phyloP scores from a whole-genome alignment of 2,113 vertebrate genomes.

The Ceyx melanurus region DNA sequence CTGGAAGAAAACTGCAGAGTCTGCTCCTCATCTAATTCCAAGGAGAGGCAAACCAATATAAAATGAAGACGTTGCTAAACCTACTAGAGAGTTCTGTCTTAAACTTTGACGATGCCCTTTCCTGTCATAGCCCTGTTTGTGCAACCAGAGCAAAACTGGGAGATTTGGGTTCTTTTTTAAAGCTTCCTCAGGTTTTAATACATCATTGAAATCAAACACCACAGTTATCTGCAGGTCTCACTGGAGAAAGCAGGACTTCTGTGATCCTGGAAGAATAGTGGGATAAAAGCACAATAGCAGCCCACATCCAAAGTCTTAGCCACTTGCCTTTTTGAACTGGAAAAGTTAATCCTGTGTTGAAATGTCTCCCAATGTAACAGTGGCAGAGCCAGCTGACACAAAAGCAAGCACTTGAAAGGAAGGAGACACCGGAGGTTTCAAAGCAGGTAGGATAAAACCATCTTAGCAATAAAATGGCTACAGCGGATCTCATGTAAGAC shows the following conservation, averaged over 20 bases:
- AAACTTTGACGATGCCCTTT: background rate
- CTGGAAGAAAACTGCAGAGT: slow-evolving; percentile 38
- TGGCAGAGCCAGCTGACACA: background rate
- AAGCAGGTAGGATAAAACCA: background rate
- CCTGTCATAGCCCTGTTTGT: background rate
- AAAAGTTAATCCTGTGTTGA: background rate
- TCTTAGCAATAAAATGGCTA: background rate
- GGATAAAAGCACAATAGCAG: background rate
- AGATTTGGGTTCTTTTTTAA: background rate
- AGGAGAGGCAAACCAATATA: background rate
- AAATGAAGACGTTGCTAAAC: background rate
- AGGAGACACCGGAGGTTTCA: background rate
- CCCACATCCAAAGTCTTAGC: background rate
- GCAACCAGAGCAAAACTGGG: background rate
- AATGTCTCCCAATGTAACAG: background rate
- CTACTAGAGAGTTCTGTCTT: background rate
- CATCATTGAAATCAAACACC: background rate
- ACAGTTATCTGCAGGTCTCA: background rate
- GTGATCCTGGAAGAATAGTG: background rate
- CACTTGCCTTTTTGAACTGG: background rate
- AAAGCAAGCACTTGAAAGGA: background rate
- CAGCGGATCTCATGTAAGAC: rapidly evolving
- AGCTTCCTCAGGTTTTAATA: background rate
- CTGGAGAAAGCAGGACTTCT: background rate
- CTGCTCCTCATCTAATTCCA: background rate